Evolutionary conservation across 2,797 vertebrate genomes (phyloP).

Genomic region (Aldrovandia affinis): DNA sequence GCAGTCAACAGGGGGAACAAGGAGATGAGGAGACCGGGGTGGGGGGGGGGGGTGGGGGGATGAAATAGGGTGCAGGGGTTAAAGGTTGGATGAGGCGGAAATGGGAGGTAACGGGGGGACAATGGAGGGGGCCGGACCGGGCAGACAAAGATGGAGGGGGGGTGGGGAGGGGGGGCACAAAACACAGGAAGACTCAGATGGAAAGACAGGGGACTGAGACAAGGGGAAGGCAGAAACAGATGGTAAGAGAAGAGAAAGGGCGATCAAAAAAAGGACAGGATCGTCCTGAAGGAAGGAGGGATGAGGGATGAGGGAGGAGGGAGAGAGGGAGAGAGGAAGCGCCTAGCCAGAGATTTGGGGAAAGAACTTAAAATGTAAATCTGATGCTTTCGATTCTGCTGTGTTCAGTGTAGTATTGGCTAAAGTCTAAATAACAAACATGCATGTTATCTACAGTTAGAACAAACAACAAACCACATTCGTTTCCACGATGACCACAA

Average conservation of each 20-base stretch:
- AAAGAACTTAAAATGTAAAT: constrained; percentile 4
- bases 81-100: constrained; percentile 72
- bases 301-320: constrained; percentile 36
- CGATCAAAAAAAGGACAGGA: constrained; percentile 37
- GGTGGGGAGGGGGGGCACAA: constrained; percentile 49
- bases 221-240: constrained; percentile 72
- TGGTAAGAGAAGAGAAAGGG: constrained; percentile 66
- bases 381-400: not conserved
- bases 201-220: constrained; percentile 70
- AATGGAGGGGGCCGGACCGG: constrained; percentile 65
- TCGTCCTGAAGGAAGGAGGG: constrained; percentile 35
- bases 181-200: constrained; percentile 77
- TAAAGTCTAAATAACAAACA: not conserved
- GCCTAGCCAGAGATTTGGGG: constrained; percentile 28
- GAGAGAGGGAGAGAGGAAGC: constrained; percentile 39
- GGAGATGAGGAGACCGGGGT: constrained; percentile 69
- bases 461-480: not conserved
- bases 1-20: constrained; percentile 68
- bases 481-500: not conserved
- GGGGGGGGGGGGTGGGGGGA: constrained; percentile 26
- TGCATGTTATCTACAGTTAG: not conserved
- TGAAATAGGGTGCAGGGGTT: constrained; percentile 61
- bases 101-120: constrained; percentile 66
- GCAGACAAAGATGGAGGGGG: constrained; percentile 67
- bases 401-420: not conserved